Conservation (phyloP, 2,797 vertebrate species). For the Rhadinocentrus ornatus region DNA sequence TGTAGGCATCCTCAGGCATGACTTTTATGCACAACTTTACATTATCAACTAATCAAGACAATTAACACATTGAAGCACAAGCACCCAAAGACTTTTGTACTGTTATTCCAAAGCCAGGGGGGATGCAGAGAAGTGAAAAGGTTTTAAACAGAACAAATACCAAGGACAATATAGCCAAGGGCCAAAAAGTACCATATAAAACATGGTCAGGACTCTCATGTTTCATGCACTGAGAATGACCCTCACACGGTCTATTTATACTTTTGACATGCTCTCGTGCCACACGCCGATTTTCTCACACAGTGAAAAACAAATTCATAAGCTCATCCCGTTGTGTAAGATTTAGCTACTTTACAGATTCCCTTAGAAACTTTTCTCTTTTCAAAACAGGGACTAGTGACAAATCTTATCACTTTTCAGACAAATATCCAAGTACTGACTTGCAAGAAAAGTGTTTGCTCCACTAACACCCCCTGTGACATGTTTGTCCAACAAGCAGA, state of each 20-base stretch:
- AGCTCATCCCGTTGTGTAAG: too few relatives aligned
- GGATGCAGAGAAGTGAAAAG: not conserved
- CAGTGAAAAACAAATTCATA: not conserved
- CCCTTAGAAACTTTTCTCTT: not conserved
- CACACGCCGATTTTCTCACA: too few relatives aligned
- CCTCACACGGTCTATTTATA: not conserved
- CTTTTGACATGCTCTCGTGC: not conserved
- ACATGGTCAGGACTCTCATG: not conserved
- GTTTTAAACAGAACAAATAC: not conserved
- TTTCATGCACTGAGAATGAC: not conserved
- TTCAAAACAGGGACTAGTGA: not conserved
- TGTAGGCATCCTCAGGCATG: not conserved
- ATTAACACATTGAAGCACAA: not conserved
- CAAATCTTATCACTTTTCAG: too few relatives aligned
- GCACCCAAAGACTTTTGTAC: slow-evolving; percentile 1
- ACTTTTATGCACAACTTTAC: not conserved
- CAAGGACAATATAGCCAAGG: not conserved
- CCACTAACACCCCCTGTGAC: not conserved
- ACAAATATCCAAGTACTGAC: too few relatives aligned
- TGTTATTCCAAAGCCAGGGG: not conserved
- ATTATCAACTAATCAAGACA: not conserved
- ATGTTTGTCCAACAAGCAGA: not conserved
- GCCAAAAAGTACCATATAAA: slow-evolving; percentile 5
- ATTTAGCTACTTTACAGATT: not conserved
- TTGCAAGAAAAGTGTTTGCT: too few relatives aligned